Evolutionary conservation across 1,140 invertebrate species (phyloP), one percentile per base, ranked within the genome.

Genomic region (Triops cancriformis): DNA sequence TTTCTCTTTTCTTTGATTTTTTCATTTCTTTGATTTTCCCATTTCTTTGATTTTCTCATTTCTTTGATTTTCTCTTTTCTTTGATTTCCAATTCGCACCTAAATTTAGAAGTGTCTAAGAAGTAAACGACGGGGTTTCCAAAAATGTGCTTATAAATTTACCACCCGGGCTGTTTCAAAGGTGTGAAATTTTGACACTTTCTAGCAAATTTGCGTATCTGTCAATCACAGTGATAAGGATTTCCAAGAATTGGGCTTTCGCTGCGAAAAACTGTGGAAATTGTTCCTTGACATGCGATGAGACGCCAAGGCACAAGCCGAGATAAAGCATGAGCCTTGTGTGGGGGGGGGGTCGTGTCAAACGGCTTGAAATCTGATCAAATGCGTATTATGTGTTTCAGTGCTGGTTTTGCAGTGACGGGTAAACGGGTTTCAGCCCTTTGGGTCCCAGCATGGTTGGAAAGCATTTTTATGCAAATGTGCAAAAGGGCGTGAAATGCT

Each of bases 381-480:
- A 64, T n/a, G 14, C 51, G 5, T 64, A 64, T 64, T 64, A 64
- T 64, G 51, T 64, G 51, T 64, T 64, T n/a, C 51, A 18, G 14
- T 2, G 45, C 45, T 64, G n/a, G 12, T 12, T 64, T 64, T 64
- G 51, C 51, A 23, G 6, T 64, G 51, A 64, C 23, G 51, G 51
- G 51, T 64, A 64, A n/a, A 64, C 3, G 51, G 7, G 31, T 37
- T 37, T 64, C 51, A 64, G 51, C 51, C 51, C 51, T 64, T 64
- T 64, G 14, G 51, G 9, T 23, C 51, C 51, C 23, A 14, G 51
- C 51, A 14, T 37, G 31, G 31, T 37, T 7, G 51, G 18, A 23
- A 64, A n/a, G 51, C 51, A 64, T 64, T 64, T 64, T 64, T 64
- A 64, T 64, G 51, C 51, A 64, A 64, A 64, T 64, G 51, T 64